Evolutionary conservation across 92 coral and sea anemone species (phyloP), one percentile per base, ranked within the genome.

Genomic region (Palythoa grandis): DNA sequence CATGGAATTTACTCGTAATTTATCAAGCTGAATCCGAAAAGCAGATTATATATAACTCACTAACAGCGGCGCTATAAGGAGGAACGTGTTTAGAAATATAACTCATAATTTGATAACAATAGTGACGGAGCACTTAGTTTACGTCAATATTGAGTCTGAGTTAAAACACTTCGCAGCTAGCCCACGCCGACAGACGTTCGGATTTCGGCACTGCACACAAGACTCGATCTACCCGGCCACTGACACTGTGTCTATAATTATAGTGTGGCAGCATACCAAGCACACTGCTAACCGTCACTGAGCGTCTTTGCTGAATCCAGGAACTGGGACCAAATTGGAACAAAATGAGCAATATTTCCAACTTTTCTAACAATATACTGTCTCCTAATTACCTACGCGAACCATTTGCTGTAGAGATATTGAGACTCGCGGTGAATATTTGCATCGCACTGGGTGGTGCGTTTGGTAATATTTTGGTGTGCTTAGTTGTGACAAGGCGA

Each of bases 371-470:
- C 23, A 17, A 17, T 25, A 1, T 22, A 37, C 40, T 7, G 19
- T 11, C 53, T 9, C 0, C 29, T 7, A 1, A 2, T 15, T 80
- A 39, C 43, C 38, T 80, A 35, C 85, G 20, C 15, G 74, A 65
- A 37, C 85, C 85, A 23, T 48, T 48, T n/a, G 85, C 61, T 1
- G 85, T 24, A 8, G 74, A 11, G 7, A 12, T 80, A 24, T 24
- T 60, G 2, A 22, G 75, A 80, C 74, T 80, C 0, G 58, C 70
- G 4, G 85, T 80, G 22, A 74, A 80, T 13, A 70, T 80, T 65
- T 67, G 29, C 61, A 66, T 80, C 3, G 85, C 85, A 38, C n/a
- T 80, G 85, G 37, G 74, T 20, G 85, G 85, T 2, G 85, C n/a
- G 12, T 80, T 80, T 13, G 85, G 85, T 8, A 80, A 80, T 38